phyloP scores from a whole-genome alignment of 2,888 invertebrate species.

The Alviniconcha strummeri region DNA sequence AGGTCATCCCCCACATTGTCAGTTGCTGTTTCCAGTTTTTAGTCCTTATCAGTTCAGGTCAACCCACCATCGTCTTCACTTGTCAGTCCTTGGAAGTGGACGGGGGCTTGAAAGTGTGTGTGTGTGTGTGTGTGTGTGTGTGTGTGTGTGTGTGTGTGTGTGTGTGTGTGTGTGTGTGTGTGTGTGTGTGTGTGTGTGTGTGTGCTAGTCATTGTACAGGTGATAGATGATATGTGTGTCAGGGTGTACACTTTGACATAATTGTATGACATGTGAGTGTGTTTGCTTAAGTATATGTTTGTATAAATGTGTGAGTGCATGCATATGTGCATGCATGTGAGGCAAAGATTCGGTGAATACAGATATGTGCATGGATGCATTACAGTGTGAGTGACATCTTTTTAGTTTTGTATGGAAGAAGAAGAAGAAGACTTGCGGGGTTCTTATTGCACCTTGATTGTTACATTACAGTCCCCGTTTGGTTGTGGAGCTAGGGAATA shows the following conservation, averaged over 20 bases:
- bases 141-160: constrained; percentile 2
- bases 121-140: constrained; percentile 8
- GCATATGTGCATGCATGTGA: neutral
- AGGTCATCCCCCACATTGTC: too few relatives aligned
- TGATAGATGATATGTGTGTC: neutral
- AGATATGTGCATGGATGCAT: neutral
- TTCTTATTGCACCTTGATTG: too few relatives aligned
- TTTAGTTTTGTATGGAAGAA: neutral
- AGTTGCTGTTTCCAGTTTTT: too few relatives aligned
- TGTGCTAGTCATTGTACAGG: neutral
- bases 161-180: constrained; percentile 4
- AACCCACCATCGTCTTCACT: too few relatives aligned
- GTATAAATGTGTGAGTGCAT: constrained; percentile 6
- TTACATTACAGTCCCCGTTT: too few relatives aligned
- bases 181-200: constrained; percentile 12
- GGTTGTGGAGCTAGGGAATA: too few relatives aligned
- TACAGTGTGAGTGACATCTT: too few relatives aligned
- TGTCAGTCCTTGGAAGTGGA: neutral
- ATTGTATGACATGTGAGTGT: neutral
- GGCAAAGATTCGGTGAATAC: neutral
- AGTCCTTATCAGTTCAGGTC: too few relatives aligned
- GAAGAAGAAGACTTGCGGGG: neutral
- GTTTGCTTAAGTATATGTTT: neutral
- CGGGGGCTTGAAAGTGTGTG: neutral
- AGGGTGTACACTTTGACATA: neutral